Conservation (phyloP, 2,888 invertebrate species). For the Phyllotreta cruciferae region DNA sequence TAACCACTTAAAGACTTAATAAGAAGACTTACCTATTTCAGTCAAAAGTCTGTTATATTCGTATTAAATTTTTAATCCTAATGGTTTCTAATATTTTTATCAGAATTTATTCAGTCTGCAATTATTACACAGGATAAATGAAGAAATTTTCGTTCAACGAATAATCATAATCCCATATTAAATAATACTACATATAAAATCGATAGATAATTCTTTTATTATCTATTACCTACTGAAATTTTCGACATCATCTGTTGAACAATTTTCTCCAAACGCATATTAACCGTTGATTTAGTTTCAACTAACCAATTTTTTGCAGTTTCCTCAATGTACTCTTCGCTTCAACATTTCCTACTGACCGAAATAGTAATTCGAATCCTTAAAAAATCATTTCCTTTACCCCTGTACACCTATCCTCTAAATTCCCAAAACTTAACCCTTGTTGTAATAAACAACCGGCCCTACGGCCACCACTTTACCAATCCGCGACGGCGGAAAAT, state of each 20-base stretch:
- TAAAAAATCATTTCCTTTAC: constrained; percentile 31
- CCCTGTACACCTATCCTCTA: constrained; percentile 32
- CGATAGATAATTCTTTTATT: too few species aligned
- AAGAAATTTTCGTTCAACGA: too few species aligned
- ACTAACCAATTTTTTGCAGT: not conserved
- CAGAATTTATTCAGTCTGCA: too few species aligned
- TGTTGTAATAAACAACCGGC: constrained; percentile 73
- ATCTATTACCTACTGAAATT: too few species aligned
- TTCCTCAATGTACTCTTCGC: too few species aligned
- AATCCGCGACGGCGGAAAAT: constrained; percentile 62
- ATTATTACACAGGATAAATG: too few species aligned
- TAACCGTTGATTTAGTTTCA: too few species aligned
- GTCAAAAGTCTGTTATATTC: constrained; percentile 17
- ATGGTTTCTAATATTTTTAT: not conserved
- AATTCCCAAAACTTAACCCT: constrained; percentile 43
- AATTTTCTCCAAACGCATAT: too few species aligned
- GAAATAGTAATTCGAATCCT: constrained; percentile 36
- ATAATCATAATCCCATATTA: too few species aligned
- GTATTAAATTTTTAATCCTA: not conserved
- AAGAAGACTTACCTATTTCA: constrained; percentile 35
- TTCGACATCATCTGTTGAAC: too few species aligned
- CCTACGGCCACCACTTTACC: constrained; percentile 77
- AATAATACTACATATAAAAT: not conserved
- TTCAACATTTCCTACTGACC: constrained; percentile 13
- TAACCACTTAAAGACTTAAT: constrained; percentile 31